phyloP scores from a whole-genome alignment of 2,113 vertebrate species.

The Aphelocoma coerulescens region DNA sequence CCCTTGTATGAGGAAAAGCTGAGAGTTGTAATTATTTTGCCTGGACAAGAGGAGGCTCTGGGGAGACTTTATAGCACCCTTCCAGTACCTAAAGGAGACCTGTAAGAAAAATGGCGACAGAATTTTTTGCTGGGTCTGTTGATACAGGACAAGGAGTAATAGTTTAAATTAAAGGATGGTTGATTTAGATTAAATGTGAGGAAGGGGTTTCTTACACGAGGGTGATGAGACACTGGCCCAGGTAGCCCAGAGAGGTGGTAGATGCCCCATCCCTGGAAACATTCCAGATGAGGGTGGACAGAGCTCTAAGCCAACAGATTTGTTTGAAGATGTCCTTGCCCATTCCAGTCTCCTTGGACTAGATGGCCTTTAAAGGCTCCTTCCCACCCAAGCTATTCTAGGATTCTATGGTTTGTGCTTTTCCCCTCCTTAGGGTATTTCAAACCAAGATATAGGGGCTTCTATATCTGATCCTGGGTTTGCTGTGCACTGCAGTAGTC shows the following conservation, averaged over 20 bases:
- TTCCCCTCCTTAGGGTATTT: background rate
- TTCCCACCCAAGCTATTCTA: background rate
- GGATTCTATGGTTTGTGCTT: background rate
- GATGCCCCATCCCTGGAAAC: background rate
- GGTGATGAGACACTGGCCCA: background rate
- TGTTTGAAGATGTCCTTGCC: background rate
- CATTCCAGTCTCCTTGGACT: background rate
- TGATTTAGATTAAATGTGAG: fast-evolving
- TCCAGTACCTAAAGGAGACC: background rate
- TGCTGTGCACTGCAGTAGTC: background rate
- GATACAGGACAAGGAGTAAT: background rate
- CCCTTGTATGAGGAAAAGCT: background rate
- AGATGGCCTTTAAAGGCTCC: background rate
- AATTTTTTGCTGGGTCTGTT: background rate
- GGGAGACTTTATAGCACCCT: no score
- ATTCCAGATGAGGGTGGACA: background rate
- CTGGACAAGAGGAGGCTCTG: background rate
- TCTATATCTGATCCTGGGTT: background rate
- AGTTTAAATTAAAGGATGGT: background rate
- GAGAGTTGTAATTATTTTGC: background rate
- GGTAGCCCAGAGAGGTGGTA: background rate
- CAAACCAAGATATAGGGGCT: background rate
- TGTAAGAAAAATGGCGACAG: background rate
- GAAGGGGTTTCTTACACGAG: background rate
- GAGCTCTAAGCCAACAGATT: background rate